These are phyloP conservation scores for Eupithecia subfuscata DNA, from an alignment of 2,888 invertebrate genomes.

Conservation along the genomic window DNA sequence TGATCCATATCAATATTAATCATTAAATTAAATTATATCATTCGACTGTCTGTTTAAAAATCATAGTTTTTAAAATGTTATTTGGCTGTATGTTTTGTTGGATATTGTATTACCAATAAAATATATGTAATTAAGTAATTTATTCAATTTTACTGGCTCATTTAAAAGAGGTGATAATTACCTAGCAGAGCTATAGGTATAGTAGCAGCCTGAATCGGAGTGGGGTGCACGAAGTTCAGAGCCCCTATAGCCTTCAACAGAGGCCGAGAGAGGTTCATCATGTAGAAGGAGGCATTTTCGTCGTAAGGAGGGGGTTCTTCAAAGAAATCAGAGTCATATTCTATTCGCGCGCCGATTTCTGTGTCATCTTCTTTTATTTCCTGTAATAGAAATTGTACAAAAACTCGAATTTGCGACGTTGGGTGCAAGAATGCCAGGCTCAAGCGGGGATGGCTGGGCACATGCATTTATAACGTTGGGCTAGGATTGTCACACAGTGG, in stretches of 20 bases:
- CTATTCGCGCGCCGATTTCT: conserved; percentile 67
- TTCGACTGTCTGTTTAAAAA: too few relatives aligned
- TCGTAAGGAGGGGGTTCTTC: conserved; percentile 88
- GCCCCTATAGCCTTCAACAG: conserved; percentile 94
- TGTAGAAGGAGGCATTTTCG: conserved; percentile 90
- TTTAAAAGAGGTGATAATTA: conserved; percentile 47
- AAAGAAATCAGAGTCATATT: conserved; percentile 77
- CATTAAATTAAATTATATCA: neutral
- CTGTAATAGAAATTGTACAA: conserved; percentile 45
- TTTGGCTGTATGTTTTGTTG: too few relatives aligned
- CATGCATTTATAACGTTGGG: too few relatives aligned
- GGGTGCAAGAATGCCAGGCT: too few relatives aligned
- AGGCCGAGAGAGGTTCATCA: conserved; percentile 98
- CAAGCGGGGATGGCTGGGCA: too few relatives aligned
- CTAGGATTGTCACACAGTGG: too few relatives aligned
- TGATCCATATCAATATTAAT: too few relatives aligned
- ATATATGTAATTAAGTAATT: too few relatives aligned
- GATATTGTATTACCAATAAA: too few relatives aligned
- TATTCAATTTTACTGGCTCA: neutral
- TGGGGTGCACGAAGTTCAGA: conserved; percentile 96
- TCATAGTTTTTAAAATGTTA: too few relatives aligned
- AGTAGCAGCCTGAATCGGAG: conserved; percentile 97
- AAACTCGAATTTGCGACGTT: too few relatives aligned
- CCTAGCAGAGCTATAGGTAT: conserved; percentile 95
- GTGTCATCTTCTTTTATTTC: conserved; percentile 80